phyloP scores from a whole-genome alignment of 2,888 invertebrate genomes.

The Apodemia duryi region DNA sequence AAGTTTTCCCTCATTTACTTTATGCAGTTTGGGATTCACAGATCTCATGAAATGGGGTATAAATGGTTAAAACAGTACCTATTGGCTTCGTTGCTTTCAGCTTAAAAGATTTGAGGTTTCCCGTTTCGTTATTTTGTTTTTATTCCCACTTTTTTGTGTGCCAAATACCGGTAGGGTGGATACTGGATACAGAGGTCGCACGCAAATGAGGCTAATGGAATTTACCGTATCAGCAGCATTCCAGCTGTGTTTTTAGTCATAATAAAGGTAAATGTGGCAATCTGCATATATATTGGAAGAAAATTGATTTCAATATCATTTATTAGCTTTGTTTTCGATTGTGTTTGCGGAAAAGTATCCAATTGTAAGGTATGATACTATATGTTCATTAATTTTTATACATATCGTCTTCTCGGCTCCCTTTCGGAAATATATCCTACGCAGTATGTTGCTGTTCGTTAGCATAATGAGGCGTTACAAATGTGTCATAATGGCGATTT shows the following conservation, averaged over 20 bases:
- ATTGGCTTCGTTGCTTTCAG: conserved; percentile 12
- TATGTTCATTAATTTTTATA: too few relatives aligned
- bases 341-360: too few relatives aligned
- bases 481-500: conserved; percentile 7
- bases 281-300: neutral
- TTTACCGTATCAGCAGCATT: conserved; percentile 23
- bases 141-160: neutral
- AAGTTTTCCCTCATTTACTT: too few relatives aligned
- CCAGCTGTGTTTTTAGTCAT: conserved; percentile 6
- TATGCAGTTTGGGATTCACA: neutral
- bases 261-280: conserved; percentile 1
- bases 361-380: too few relatives aligned
- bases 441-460: neutral
- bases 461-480: neutral
- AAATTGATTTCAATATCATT: neutral
- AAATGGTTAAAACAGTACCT: conserved; percentile 7
- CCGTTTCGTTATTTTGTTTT: conserved; percentile 8
- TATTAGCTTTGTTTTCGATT: conserved; percentile 1
- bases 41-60: neutral
- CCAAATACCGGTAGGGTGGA: neutral
- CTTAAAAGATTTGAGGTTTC: conserved; percentile 11
- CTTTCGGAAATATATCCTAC: neutral
- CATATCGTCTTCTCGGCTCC: too few relatives aligned
- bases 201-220: conserved; percentile 27
- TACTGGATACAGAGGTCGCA: conserved; percentile 20